Conservation (phyloP, 2,113 vertebrate genomes). For the Proteles cristata region DNA sequence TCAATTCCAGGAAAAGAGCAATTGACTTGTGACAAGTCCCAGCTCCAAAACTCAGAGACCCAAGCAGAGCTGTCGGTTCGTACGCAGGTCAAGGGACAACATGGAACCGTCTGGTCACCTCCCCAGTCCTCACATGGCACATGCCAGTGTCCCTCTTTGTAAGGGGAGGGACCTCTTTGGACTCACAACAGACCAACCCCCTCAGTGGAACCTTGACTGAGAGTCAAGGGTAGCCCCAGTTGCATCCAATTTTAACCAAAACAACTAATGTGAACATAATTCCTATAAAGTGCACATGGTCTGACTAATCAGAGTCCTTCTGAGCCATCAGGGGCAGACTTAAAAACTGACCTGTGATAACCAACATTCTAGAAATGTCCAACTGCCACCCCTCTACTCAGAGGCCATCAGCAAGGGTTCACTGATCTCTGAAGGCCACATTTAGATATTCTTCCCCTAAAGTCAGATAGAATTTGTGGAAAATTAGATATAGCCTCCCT, state of each 20-base stretch:
- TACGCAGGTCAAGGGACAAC: not conserved
- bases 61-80: not conserved
- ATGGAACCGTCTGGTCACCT: not conserved
- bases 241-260: not conserved
- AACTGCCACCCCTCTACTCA: not conserved
- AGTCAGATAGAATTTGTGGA: not conserved
- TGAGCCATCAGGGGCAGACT: not conserved
- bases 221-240: not conserved
- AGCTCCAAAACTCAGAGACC: not conserved
- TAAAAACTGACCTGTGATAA: not conserved
- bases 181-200: not conserved
- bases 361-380: not conserved
- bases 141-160: not conserved
- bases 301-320: not conserved
- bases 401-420: not conserved
- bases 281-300: no score
- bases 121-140: not conserved
- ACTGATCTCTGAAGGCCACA: not conserved
- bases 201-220: not conserved
- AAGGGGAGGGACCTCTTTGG: not conserved
- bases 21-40: not conserved
- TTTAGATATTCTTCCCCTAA: not conserved
- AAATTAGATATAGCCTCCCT: constrained; percentile 39
- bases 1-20: not conserved
- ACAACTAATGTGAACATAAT: not conserved